These are phyloP conservation scores for Diplodus sargus DNA, from an alignment of 2,797 vertebrate genomes.

Conservation along the genomic window DNA sequence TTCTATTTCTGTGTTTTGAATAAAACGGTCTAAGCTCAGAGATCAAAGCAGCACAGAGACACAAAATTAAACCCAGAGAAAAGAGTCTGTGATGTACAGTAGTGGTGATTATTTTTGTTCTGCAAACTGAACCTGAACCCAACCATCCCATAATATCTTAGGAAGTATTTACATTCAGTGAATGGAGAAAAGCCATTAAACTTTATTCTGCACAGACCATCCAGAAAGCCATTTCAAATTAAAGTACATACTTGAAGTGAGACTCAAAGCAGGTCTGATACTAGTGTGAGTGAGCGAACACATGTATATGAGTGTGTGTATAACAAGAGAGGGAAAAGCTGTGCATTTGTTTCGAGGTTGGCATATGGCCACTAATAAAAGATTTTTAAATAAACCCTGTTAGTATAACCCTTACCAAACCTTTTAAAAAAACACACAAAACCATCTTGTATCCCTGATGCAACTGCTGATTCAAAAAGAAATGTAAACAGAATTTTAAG, in stretches of 20 bases:
- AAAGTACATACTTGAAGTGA: neutral
- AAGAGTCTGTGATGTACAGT: conserved; percentile 1
- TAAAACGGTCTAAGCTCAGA: neutral
- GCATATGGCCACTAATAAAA: neutral
- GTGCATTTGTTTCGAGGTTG: neutral
- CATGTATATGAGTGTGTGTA: neutral
- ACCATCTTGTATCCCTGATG: neutral
- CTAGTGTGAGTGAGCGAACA: conserved; percentile 6
- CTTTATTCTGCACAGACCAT: conserved; percentile 3
- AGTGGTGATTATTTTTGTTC: neutral
- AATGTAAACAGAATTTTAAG: conserved; percentile 75
- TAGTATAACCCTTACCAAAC: too few relatives aligned
- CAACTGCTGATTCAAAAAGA: conserved; percentile 46
- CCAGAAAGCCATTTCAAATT: neutral
- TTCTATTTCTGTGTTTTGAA: neutral
- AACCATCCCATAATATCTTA: neutral
- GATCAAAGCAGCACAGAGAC: conserved; percentile 3
- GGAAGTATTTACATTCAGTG: neutral
- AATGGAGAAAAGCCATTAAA: neutral
- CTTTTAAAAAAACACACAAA: too few relatives aligned
- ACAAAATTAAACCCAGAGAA: neutral
- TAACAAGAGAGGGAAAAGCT: conserved; percentile 13
- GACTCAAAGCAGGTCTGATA: neutral
- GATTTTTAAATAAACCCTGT: conserved; percentile 9
- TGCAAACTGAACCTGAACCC: neutral